phyloP scores from a whole-genome alignment of 2,797 vertebrate species.

The Anguilla pacifica region DNA sequence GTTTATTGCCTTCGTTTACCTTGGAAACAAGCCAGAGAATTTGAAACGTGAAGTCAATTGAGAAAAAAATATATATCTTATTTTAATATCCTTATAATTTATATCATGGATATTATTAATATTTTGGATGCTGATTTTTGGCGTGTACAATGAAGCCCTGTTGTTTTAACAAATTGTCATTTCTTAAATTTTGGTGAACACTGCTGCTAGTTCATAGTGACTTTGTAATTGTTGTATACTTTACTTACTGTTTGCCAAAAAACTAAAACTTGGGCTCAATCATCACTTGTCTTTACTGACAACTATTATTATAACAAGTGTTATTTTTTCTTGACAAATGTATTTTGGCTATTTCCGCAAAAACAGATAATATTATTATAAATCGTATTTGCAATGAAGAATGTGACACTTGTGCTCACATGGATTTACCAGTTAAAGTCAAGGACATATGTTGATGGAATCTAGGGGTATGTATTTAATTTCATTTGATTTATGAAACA shows the following conservation, averaged over 20 bases:
- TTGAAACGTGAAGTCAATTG: constrained; percentile 65
- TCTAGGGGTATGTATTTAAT: constrained; percentile 56
- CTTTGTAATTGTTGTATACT: constrained; percentile 79
- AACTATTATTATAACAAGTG: background rate
- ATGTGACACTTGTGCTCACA: background rate
- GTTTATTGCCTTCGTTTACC: constrained; percentile 73
- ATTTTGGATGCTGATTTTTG: constrained; percentile 66
- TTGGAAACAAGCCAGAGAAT: constrained; percentile 79
- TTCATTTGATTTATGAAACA: constrained; percentile 47
- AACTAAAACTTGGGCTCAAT: background rate
- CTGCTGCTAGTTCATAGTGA: constrained; percentile 82
- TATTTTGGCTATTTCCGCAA: background rate
- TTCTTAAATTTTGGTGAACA: constrained; percentile 70
- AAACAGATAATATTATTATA: background rate
- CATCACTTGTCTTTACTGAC: background rate
- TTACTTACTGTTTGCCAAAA: constrained; percentile 69
- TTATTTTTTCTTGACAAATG: background rate
- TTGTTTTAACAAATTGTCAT: constrained; percentile 74
- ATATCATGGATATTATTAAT: constrained; percentile 49
- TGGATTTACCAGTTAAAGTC: constrained; percentile 48
- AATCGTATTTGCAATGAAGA: constrained; percentile 3
- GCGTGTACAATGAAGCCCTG: constrained; percentile 71
- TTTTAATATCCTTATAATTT: constrained; percentile 60
- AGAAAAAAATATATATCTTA: constrained; percentile 64
- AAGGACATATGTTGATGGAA: background rate